phyloP scores from a whole-genome alignment of 2,888 invertebrate genomes.

The Clivina fossor region DNA sequence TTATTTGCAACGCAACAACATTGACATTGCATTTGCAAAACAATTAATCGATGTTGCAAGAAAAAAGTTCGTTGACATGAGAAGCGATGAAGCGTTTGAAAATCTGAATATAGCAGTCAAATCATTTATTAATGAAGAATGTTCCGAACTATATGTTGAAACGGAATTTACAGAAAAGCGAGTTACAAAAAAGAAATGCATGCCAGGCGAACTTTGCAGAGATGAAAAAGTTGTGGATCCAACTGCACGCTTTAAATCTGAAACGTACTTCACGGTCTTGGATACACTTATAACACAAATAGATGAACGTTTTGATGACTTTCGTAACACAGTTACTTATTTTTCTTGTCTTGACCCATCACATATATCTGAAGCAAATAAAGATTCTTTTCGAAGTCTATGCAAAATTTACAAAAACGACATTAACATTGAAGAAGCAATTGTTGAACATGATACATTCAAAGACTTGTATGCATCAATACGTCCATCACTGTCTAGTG shows the following conservation, averaged over 20 bases:
- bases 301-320: conserved; percentile 6
- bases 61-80: too few species aligned
- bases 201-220: not conserved
- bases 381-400: not conserved
- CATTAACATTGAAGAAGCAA: too few species aligned
- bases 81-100: too few species aligned
- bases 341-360: conserved; percentile 1
- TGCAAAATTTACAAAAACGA: not conserved
- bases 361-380: not conserved
- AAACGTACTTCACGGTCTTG: conserved; percentile 6
- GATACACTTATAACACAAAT: conserved; percentile 4
- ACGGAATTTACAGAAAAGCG: conserved; percentile 2
- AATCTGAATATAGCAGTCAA: too few species aligned
- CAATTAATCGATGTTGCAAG: too few species aligned
- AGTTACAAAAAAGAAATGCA: not conserved
- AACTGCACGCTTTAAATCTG: conserved; percentile 2
- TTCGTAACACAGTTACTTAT: conserved; percentile 3
- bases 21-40: too few species aligned
- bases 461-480: too few species aligned
- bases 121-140: too few species aligned
- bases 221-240: not conserved
- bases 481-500: too few species aligned
- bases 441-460: too few species aligned
- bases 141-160: too few species aligned
- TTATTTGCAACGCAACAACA: too few species aligned